Evolutionary conservation across 2,888 invertebrate species (phyloP).

Genomic region (Acholoe squamosa): DNA sequence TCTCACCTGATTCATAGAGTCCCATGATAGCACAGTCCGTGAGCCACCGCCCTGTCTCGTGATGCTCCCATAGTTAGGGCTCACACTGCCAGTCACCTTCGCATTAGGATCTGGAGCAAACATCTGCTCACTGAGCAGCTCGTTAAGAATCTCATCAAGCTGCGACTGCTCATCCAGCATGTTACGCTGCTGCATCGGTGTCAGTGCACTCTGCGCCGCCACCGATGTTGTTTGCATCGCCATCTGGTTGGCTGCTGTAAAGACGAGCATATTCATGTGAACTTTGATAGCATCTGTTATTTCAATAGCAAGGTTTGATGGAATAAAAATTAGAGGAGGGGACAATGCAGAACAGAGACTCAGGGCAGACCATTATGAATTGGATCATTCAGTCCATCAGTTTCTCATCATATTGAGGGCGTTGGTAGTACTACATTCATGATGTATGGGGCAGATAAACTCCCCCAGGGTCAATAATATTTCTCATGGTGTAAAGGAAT

Average conservation of each 20-base stretch:
- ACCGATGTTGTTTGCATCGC: background rate
- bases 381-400: no score
- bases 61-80: conserved; percentile 66
- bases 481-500: no score
- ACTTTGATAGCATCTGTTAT: no score
- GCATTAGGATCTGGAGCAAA: conserved; percentile 62
- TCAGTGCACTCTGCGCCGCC: conserved; percentile 31
- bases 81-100: conserved; percentile 9
- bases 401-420: no score
- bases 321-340: background rate
- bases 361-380: no score
- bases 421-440: no score
- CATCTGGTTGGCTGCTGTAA: conserved; percentile 45
- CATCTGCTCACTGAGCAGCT: conserved; percentile 80
- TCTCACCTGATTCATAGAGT: conserved; percentile 66
- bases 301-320: no score
- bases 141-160: conserved; percentile 81
- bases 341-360: no score
- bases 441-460: no score
- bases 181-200: conserved; percentile 84
- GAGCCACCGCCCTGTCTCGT: conserved; percentile 70
- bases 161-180: conserved; percentile 72
- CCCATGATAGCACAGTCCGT: conserved; percentile 69
- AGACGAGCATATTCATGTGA: no score
- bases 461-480: no score